Conservation (phyloP, 2,888 invertebrate species). For the Heteromurus nitidus region DNA sequence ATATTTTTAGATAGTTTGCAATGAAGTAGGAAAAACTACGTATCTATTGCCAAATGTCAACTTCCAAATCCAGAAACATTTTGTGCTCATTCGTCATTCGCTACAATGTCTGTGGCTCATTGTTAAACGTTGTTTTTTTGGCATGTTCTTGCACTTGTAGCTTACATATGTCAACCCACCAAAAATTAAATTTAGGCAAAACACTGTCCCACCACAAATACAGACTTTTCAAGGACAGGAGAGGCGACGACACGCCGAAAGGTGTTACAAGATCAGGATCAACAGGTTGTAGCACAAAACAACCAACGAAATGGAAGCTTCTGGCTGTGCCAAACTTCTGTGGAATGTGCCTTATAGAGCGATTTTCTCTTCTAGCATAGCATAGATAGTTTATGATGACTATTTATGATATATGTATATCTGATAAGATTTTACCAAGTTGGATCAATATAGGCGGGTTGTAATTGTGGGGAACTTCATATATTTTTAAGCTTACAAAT, state of each 20-base stretch:
- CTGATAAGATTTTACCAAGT: constrained; percentile 10
- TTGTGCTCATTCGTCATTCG: background rate
- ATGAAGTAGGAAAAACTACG: background rate
- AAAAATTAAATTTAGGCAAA: background rate
- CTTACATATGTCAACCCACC: background rate
- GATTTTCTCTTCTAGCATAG: background rate
- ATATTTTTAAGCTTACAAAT: no score
- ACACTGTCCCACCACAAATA: background rate
- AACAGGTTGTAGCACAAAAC: constrained; percentile 26
- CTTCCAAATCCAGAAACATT: no score
- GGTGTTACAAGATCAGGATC: constrained; percentile 57
- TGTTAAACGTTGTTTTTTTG: no score
- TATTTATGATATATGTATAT: background rate
- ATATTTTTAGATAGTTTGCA: background rate
- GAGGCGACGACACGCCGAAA: constrained; percentile 22
- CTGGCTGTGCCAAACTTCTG: background rate
- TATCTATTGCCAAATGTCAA: constrained; percentile 5
- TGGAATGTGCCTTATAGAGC: background rate
- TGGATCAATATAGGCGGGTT: constrained; percentile 4
- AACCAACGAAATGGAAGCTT: background rate
- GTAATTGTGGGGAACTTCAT: background rate
- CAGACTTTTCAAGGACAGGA: constrained; percentile 12
- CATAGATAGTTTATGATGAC: background rate
- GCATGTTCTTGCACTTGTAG: no score
- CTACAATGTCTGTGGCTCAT: background rate